A percentile compares a stretch with the other conserved stretches of the same genome.
phyloP scores from a whole-genome alignment of 2,113 vertebrate species.

The Apeltes quadracus region DNA sequence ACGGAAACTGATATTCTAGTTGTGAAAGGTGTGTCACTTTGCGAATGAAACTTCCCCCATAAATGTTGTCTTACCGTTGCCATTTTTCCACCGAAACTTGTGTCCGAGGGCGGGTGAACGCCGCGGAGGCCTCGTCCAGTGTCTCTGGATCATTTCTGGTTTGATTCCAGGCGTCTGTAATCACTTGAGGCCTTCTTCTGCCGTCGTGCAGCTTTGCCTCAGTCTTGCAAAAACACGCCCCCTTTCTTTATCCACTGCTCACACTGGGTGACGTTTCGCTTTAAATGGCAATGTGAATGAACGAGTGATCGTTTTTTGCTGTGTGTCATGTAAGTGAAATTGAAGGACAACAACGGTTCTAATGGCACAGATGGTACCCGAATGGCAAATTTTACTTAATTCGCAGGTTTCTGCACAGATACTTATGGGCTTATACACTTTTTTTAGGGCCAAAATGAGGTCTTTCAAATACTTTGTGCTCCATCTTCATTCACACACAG shows the following conservation, averaged over 20 bases:
- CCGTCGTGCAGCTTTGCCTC: not conserved
- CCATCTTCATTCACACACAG: not conserved
- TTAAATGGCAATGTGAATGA: not conserved
- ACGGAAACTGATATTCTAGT: too few relatives aligned
- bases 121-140: not conserved
- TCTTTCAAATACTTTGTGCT: not conserved
- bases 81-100: too few relatives aligned
- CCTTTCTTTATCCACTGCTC: not conserved
- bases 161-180: not conserved
- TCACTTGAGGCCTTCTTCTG: not conserved
- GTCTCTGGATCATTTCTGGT: not conserved
- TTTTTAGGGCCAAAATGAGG: too few relatives aligned
- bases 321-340: not conserved
- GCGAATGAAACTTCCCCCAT: too few relatives aligned
- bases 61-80: too few relatives aligned
- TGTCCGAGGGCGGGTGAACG: too few relatives aligned
- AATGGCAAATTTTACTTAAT: not conserved
- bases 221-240: not conserved
- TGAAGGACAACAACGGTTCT: not conserved
- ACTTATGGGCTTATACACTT: too few relatives aligned
- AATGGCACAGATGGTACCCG: not conserved
- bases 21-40: too few relatives aligned
- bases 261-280: not conserved
- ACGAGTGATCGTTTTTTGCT: not conserved
- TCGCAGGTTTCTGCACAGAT: not conserved